Evolutionary conservation across 2,797 vertebrate species (phyloP).

Genomic region (Alauda arvensis): DNA sequence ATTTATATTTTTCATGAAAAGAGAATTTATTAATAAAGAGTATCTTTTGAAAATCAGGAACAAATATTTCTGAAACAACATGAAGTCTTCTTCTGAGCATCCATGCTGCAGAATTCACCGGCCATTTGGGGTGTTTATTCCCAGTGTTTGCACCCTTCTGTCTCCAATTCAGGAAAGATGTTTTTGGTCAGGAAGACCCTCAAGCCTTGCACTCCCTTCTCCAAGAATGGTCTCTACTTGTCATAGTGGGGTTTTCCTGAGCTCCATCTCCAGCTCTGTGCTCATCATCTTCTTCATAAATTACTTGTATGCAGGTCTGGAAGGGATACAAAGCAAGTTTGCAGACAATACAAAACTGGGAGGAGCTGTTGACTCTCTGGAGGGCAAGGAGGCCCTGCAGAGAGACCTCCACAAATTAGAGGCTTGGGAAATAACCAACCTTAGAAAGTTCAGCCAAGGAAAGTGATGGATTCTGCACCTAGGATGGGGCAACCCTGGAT

Average conservation of each 20-base stretch:
- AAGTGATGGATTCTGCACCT: background rate
- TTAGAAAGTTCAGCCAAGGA: accelerated
- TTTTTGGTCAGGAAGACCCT: background rate
- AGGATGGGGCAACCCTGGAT: background rate
- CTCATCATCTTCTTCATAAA: background rate
- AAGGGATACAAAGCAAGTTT: background rate
- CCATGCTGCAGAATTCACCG: background rate
- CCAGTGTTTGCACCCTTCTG: background rate
- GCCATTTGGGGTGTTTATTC: accelerated
- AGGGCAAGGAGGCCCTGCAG: no score
- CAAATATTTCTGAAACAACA: background rate
- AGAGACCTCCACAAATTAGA: background rate
- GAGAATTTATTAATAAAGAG: background rate
- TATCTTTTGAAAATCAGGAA: background rate
- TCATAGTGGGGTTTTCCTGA: background rate
- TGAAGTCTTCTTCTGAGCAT: background rate
- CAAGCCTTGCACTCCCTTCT: accelerated
- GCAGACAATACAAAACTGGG: background rate
- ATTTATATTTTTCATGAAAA: background rate
- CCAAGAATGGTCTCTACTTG: background rate
- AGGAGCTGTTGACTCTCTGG: background rate
- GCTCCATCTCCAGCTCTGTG: background rate
- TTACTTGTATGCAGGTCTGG: background rate
- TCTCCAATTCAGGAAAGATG: accelerated
- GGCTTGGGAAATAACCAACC: background rate